Conservation (phyloP, 1,140 invertebrate species). For the Drosophila pseudoobscura region DNA sequence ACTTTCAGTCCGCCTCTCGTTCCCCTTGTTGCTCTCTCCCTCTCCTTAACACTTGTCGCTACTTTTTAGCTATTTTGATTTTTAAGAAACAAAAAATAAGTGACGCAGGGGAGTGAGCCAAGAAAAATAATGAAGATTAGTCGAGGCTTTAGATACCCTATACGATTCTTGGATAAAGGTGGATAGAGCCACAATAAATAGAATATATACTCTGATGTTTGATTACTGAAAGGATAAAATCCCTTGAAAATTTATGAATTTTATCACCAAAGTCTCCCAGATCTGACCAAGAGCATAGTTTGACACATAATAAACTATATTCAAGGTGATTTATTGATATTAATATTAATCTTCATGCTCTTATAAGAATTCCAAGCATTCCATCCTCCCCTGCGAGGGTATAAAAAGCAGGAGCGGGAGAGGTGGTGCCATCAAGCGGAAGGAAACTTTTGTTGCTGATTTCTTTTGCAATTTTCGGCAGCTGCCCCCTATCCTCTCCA, state of each 20-base stretch:
- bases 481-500: slow-evolving; percentile 14
- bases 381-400: background rate
- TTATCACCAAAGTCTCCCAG: too few relatives aligned
- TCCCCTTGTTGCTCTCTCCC: background rate
- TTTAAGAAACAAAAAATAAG: slow-evolving; percentile 73
- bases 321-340: too few relatives aligned
- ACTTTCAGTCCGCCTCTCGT: slow-evolving; percentile 17
- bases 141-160: background rate
- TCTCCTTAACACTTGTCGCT: slow-evolving; percentile 71
- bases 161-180: too few relatives aligned
- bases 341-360: too few relatives aligned
- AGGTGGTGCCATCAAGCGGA: slow-evolving; percentile 32
- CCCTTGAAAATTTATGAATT: too few relatives aligned
- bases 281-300: too few relatives aligned
- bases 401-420: background rate
- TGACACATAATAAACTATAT: too few relatives aligned
- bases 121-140: background rate
- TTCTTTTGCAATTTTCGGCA: slow-evolving; percentile 75
- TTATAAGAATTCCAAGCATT: too few relatives aligned
- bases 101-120: background rate
- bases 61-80: slow-evolving; percentile 81
- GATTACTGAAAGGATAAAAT: too few relatives aligned
- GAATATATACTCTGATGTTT: too few relatives aligned
- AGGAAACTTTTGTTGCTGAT: slow-evolving; percentile 78
- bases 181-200: too few relatives aligned